Base-by-base conservation (phyloP, 2,113 vertebrate genomes). In the Poeciliopsis occidentalis region DNA sequence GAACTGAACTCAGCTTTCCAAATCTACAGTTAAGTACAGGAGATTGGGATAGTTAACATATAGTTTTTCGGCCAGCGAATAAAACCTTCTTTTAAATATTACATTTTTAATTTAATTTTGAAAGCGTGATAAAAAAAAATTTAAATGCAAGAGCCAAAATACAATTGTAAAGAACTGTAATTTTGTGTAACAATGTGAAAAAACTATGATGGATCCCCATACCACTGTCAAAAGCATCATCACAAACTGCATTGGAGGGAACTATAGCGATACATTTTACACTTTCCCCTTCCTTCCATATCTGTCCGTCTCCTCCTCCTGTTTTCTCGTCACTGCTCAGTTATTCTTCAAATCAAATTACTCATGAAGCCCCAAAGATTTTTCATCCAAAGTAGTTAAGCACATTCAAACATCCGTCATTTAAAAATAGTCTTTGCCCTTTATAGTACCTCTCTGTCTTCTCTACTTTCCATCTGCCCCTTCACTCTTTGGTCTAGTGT, bases 341-440 rank as follows among this genome's bases (percentile, higher is more conserved):
- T 81, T 67, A 81, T 75, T 71, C 69, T 37, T n/a, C 0, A 47
- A 83, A 64, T 32, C 64, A 72, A 88, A 90, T 85, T 79, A 87
- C 85, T 80, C 80, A 82, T 63, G 26, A 31, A 71, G 51, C 69
- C 39, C 4, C 3, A 34, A 78, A 81, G 73, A 84, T 73, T 64
- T 75, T 61, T 86, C 73, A 82, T 71, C 68, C 39, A 34, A 63
- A 70, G 80, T 74, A 82, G 72, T 88, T 82, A 86, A 87, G 75
- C 78, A 73, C 67, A 69, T 75, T 85, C 80, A 78, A 83, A 79
- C 70, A 85, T 85, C 80, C 72, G 69, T 64, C 47, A 79, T 71
- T 87, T 87, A 73, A 69, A 90, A 87, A 85, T 80, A 85, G 60
- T 78, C 39, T 26, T 71, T 70, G 44, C 71, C 74, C 73, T 71